These are phyloP conservation scores for Sebastes jordani DNA, from an alignment of 2,797 vertebrate genomes.

Conservation along the genomic window DNA sequence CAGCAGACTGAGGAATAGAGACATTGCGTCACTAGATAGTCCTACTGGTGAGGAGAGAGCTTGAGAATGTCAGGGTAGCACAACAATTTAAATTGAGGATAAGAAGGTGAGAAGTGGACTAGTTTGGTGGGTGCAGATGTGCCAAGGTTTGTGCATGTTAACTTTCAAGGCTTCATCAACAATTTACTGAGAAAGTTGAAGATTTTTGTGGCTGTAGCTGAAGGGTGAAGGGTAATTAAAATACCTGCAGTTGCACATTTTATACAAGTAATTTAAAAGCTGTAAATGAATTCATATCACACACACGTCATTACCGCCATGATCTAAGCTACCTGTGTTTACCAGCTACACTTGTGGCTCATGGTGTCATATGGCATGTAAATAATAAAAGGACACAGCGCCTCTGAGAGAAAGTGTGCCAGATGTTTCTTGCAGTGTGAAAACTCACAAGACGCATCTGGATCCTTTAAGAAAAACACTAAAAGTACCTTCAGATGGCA, in stretches of 20 bases:
- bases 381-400: neutral
- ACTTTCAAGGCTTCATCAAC: neutral
- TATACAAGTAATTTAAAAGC: neutral
- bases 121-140: neutral
- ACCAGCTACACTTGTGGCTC: neutral
- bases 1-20: constrained; percentile 54
- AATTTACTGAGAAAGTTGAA: neutral
- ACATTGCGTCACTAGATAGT: constrained; percentile 45
- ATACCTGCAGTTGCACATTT: neutral
- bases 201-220: neutral
- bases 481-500: neutral
- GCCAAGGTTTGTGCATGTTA: neutral
- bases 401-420: neutral
- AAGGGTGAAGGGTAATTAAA: neutral
- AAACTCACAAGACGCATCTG: neutral
- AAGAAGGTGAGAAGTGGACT: neutral
- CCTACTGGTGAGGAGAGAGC: neutral
- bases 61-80: neutral
- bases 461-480: neutral
- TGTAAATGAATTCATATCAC: neutral
- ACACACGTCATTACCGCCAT: neutral
- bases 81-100: neutral
- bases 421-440: neutral
- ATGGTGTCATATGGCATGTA: neutral
- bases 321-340: neutral